These are phyloP conservation scores for Drosophila mojavensis DNA, from an alignment of 1,140 invertebrate genomes.

Conservation along the genomic window DNA sequence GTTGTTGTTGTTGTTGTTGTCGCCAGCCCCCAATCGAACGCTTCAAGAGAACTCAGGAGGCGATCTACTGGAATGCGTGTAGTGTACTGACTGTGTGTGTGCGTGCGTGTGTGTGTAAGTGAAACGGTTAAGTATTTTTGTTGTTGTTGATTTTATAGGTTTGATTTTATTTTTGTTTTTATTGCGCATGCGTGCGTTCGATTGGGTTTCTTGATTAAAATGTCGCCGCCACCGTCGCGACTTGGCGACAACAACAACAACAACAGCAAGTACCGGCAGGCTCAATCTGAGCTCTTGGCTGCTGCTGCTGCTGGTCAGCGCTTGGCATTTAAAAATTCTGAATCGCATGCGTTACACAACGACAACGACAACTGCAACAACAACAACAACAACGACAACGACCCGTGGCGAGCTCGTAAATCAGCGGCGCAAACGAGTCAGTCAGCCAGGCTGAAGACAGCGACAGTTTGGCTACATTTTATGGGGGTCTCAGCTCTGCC, in stretches of 20 bases:
- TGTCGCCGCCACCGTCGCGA: slow-evolving; percentile 65
- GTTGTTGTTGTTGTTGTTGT: slow-evolving; percentile 4
- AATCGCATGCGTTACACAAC: slow-evolving; percentile 83
- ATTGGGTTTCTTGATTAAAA: slow-evolving; percentile 84
- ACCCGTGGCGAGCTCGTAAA: slow-evolving; percentile 82
- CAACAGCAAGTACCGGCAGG: background rate
- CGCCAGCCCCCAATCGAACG: slow-evolving; percentile 35
- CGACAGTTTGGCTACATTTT: slow-evolving; percentile 71
- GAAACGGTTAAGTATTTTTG: slow-evolving; percentile 58
- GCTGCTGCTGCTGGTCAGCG: slow-evolving; percentile 60
- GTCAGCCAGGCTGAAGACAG: slow-evolving; percentile 51
- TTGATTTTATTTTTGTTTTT: slow-evolving; percentile 80
- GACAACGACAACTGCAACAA: slow-evolving; percentile 52
- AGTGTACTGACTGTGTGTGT: slow-evolving; percentile 10
- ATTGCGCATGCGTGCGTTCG: slow-evolving; percentile 84
- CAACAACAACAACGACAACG: slow-evolving; percentile 63
- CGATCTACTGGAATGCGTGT: slow-evolving; percentile 24
- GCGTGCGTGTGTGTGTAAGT: slow-evolving; percentile 37
- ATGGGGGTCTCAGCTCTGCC: slow-evolving; percentile 56
- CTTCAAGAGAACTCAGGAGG: slow-evolving; percentile 43
- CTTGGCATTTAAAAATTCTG: slow-evolving; percentile 80
- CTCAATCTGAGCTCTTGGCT: slow-evolving; percentile 30
- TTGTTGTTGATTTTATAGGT: slow-evolving; percentile 65
- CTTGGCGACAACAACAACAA: slow-evolving; percentile 39
- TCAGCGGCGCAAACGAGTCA: slow-evolving; percentile 74